Evolutionary conservation across 2,113 vertebrate species (phyloP), one percentile per base, ranked within the genome.

Genomic region (Spermophilus dauricus): DNA sequence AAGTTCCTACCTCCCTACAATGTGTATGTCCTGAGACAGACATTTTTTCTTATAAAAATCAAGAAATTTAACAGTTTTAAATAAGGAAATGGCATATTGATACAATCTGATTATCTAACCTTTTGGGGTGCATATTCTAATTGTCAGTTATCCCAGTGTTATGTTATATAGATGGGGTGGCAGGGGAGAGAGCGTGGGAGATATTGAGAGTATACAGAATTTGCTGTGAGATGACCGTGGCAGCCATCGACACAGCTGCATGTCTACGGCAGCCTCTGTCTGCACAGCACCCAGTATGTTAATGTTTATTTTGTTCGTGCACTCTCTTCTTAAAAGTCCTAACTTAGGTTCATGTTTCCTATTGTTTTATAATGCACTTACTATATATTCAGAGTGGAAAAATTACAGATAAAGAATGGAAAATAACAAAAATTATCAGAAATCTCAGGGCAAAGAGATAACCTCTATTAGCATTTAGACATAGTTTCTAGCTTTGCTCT

Each of bases 1-100:
- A 85, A 86, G 6, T 75, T 91, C 11, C 77, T 69, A 58, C 28
- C 20, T 72, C 81, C 12, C 32, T 56, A 48, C 13, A 16, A 18
- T 37, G 32, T 93, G 2, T 70, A 51, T 86, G 86, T 82, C 28
- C 58, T n/a, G 28, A 73, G 70, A 76, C 12, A 92, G 26, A 90
- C 1, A 84, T 84, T 91, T 94, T 51, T n/a, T 67, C 24, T 42
- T 93, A 56, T 11, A 53, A 90, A 93, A 86, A 61, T 86, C 5
- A 88, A 70, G n/a, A 80, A 93, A 85, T 65, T 75, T 81, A 75
- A 78, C n/a, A 85, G n/a, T 37, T 45, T 80, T 61, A 96, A 86
- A 77, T 34, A 9, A 28, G 48, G 28, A 77, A 37, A 56, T 63
- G 83, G 82, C 28, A n/a, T 84, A 65, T 34, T 56, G 80, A 89